Evolutionary conservation across 2,797 vertebrate species (phyloP), one percentile per base, ranked within the genome.

Genomic region (Xerus rutilus): DNA sequence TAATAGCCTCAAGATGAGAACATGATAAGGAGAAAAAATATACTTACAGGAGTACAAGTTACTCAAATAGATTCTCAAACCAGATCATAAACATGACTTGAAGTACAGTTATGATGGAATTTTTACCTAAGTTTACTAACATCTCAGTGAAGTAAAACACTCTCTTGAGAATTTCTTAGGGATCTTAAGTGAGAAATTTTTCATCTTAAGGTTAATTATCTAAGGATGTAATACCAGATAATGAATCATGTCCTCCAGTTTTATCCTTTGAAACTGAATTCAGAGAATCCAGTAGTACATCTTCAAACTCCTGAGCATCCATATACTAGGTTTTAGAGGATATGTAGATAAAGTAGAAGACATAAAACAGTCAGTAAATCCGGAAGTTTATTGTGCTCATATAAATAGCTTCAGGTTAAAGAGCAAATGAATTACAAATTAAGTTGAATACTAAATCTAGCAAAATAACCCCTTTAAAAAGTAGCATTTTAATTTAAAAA

Each of bases 171-270:
- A 93, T 85, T 89, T 57, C 54, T 85, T 84, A 47, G 43, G 17
- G 35, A 49, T 93, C 20, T 59, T 93, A 49, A 5, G 1, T 78
- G 25, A 95, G 18, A 86, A 86, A 45, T 72, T 59, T 45, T 54
- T 86, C 62, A 57, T 91, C 25, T 54, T 72, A 65, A 35, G 20
- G 52, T 79, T 78, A 83, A 35, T 93, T 87, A 54, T 45, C 25
- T 92, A 64, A 93, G 54, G 35, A 93, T 12, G 21, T 39, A 45
- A 39, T 94, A 32, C 21, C 79, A 35, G 62, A 67, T 88, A 94
- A 18, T 86, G 30, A 64, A 21, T 64, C 35, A 17, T 57, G 1
- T 47, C 13, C 45, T 95, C 30, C 86, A 83, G 4, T 94, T 91
- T 94, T 59, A 86, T 62, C 52, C 59, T 62, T 62, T 62, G 25